Evolutionary conservation across 2,797 vertebrate species (phyloP).

Genomic region (Oreochromis mossambicus): DNA sequence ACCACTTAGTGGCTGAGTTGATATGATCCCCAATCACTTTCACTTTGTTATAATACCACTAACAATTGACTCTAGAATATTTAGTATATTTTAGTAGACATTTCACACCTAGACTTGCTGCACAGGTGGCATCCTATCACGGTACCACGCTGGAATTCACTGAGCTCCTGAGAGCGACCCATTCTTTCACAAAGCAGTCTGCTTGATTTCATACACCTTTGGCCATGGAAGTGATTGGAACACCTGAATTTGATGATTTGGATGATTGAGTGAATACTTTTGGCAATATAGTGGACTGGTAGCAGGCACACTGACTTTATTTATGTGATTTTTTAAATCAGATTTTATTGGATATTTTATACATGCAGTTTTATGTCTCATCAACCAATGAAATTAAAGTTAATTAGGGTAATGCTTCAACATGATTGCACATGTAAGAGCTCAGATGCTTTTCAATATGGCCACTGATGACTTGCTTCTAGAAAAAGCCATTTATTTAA

Average conservation of each 20-base stretch:
- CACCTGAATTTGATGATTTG: neutral
- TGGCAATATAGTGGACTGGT: neutral
- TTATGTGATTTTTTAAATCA: neutral
- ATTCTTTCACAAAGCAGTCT: neutral
- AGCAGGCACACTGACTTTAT: neutral
- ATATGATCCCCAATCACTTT: no score
- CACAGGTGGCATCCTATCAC: neutral
- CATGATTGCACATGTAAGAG: neutral
- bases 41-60: neutral
- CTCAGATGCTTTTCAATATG: neutral
- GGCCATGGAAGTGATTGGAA: neutral
- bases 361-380: neutral
- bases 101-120: neutral
- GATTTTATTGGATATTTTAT: neutral
- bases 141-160: neutral
- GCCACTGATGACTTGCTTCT: neutral
- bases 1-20: neutral
- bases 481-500: neutral
- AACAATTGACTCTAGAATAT: neutral
- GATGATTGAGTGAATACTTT: neutral
- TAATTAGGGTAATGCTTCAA: neutral
- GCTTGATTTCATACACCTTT: neutral
- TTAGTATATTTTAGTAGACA: neutral
- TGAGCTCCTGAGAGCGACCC: neutral
- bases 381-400: neutral